Evolutionary conservation across 2,113 vertebrate species (phyloP).

Genomic region (Stomatorhinus ivindoensis): DNA sequence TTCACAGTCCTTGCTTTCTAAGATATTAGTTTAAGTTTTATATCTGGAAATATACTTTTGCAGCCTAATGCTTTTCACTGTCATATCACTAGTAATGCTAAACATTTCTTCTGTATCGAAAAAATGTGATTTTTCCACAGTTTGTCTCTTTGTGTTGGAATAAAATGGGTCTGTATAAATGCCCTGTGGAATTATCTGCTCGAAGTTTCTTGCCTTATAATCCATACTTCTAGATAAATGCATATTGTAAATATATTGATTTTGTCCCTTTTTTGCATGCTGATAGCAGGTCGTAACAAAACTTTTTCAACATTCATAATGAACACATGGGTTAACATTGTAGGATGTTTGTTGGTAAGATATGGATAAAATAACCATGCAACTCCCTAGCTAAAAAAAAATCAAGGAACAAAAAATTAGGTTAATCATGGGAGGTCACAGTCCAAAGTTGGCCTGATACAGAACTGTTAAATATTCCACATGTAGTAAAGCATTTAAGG

Average conservation of each 20-base stretch:
- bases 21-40: not conserved
- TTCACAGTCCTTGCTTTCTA: not conserved
- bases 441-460: not conserved
- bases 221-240: not conserved
- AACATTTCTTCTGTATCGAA: not conserved
- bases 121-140: not conserved
- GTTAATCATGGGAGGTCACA: not conserved
- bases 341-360: not conserved
- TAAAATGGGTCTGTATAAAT: not conserved
- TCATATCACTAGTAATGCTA: not conserved
- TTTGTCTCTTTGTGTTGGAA: not conserved
- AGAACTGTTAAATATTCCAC: not conserved
- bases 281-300: not conserved
- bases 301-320: not conserved
- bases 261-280: not conserved
- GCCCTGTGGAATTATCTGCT: not conserved
- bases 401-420: not conserved
- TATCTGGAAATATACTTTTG: not conserved
- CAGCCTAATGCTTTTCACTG: not conserved
- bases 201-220: not conserved
- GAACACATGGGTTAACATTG: not conserved
- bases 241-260: not conserved
- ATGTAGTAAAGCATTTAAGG: not conserved
- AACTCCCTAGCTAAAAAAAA: not conserved
- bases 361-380: not conserved